Evolutionary conservation across 2,113 vertebrate genomes (phyloP), one percentile per base, ranked within the genome.

Genomic region (Symphodus melops): DNA sequence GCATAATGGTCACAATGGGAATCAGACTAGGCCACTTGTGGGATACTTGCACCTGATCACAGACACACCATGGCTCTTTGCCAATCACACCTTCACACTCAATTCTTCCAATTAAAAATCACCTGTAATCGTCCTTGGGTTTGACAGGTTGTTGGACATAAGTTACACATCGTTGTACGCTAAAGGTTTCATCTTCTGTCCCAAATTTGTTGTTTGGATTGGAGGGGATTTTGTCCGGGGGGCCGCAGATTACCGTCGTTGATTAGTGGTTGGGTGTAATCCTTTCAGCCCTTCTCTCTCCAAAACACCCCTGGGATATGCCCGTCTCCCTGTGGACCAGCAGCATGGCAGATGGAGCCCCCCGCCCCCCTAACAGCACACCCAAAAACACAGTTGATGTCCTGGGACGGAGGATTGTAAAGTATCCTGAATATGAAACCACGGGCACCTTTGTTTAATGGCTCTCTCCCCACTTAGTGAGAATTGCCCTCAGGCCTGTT

Each of bases 201-300:
- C 67, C 69, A 90, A 91, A 93, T 86, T 51, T 88, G 91, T 91
- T 88, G 89, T 88, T 88, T 88, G 86, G 87, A 86, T 82, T 33
- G 80, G 68, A 86, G 72, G 74, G 87, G 86, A 89, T 93, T 93
- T 91, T 91, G 88, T 89, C 86, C 75, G 80, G 90, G 90, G 90
- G 87, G 88, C 88, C 79, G 90, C 92, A 92, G 93, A 95, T 94
- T 95, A 95, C 81, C 85, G 92, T 79, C 44, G 86, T 93, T 95
- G 93, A 95, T 95, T 94, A 95, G 93, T 92, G 91, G 91, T 93
- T 91, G 93, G 92, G 91, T 92, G 93, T 93, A 92, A 94, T 94
- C 94, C 94, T 93, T 95, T 95, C 93, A 94, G 93, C 74, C 86
- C 87, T 76, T 84, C 91, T 88, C 88, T 87, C 86, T 88, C 80